Percentiles rank a stretch among this genome's conserved stretches.
phyloP scores from a whole-genome alignment of 1,140 invertebrate genomes.

The Drosophila nasuta region DNA sequence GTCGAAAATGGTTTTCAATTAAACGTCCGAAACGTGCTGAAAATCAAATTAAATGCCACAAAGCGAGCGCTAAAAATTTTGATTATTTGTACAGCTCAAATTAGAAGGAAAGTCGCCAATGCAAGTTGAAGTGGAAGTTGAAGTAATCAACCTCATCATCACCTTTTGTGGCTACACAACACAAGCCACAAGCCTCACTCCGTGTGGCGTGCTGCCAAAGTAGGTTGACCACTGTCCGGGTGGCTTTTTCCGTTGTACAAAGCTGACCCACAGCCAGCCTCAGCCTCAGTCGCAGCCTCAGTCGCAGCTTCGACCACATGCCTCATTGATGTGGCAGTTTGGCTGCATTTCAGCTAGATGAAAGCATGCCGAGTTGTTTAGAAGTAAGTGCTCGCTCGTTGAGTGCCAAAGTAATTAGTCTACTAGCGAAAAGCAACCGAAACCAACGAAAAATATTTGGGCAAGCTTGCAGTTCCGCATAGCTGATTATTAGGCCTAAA shows the following conservation, averaged over 20 bases:
- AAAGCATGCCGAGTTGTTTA: conserved; percentile 65
- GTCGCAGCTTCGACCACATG: conserved; percentile 1
- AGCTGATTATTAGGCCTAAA: conserved; percentile 76
- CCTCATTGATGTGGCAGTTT: conserved; percentile 32
- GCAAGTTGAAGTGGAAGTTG: conserved; percentile 34
- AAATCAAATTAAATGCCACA: conserved; percentile 79
- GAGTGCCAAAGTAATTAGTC: conserved; percentile 83
- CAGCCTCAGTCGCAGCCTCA: conserved; percentile 44
- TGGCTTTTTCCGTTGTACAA: conserved; percentile 32
- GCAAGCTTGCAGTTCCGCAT: conserved; percentile 77
- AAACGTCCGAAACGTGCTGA: conserved; percentile 74
- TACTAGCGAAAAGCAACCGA: conserved; percentile 49
- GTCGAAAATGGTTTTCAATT: conserved; percentile 79
- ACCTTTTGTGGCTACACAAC: conserved; percentile 68
- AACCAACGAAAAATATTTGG: conserved; percentile 48
- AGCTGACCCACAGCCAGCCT: conserved; percentile 71
- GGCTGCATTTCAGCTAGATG: conserved; percentile 71
- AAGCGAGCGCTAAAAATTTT: conserved; percentile 65
- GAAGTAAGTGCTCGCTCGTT: conserved; percentile 47
- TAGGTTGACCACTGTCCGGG: conserved; percentile 67
- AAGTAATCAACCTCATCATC: conserved; percentile 81
- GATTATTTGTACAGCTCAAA: conserved; percentile 78
- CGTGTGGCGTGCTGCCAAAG: conserved; percentile 59
- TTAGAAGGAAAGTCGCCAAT: conserved; percentile 79
- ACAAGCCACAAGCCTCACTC: conserved; percentile 22